These are phyloP conservation scores for Synchiropus splendidus DNA, from an alignment of 2,113 vertebrate species.

Conservation along the genomic window DNA sequence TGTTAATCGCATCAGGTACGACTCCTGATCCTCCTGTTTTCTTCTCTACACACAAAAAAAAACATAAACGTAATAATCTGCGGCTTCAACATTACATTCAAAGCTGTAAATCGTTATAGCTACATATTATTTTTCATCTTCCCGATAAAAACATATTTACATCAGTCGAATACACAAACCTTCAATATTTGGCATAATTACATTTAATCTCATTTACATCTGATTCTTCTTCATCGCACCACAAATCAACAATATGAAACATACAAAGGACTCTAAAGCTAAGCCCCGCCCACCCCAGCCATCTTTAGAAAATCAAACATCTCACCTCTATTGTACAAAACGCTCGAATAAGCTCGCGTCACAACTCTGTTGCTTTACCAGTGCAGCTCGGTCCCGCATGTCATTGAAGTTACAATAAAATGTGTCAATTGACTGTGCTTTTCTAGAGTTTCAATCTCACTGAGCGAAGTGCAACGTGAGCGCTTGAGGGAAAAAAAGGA, in stretches of 20 bases:
- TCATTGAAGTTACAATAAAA: no score
- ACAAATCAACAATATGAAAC: slow-evolving; percentile 47
- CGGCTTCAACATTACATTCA: slow-evolving; percentile 99
- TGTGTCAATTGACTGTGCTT: slow-evolving; percentile 37
- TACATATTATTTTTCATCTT: slow-evolving; percentile 74
- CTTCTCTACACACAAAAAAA: slow-evolving; percentile 90
- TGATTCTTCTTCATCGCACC: slow-evolving; percentile 27
- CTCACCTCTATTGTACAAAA: slow-evolving; percentile 37
- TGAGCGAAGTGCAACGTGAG: no score
- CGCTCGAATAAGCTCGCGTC: slow-evolving; percentile 24
- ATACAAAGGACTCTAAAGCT: slow-evolving; percentile 63
- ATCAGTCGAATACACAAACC: slow-evolving; percentile 93
- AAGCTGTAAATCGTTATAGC: slow-evolving; percentile 99
- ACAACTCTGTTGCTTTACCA: slow-evolving; percentile 9
- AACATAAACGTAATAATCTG: slow-evolving; percentile 96
- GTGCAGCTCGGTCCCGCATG: no score
- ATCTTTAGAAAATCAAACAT: slow-evolving; percentile 9
- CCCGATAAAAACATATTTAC: slow-evolving; percentile 99
- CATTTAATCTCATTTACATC: slow-evolving; percentile 86
- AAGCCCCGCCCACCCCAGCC: slow-evolving; percentile 11
- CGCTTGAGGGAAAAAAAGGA: no score
- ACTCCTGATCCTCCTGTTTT: slow-evolving; percentile 54
- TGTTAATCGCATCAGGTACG: slow-evolving; percentile 74
- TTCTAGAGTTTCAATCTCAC: slow-evolving; percentile 8
- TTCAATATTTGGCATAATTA: slow-evolving; percentile 99